phyloP scores from a whole-genome alignment of 2,113 vertebrate species.

The Burhinus bistriatus region DNA sequence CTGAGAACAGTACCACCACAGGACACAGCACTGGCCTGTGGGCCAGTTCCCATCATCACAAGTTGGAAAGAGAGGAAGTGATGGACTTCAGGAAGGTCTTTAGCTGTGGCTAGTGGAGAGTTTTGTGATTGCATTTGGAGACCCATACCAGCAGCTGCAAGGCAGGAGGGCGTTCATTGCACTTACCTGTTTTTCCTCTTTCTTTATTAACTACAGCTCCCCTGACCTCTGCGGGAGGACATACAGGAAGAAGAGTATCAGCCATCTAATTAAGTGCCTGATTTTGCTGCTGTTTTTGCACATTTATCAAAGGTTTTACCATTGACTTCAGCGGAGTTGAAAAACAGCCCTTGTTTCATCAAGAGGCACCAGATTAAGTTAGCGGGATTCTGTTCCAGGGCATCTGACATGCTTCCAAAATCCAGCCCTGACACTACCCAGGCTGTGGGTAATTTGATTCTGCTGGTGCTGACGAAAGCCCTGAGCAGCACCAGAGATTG shows the following conservation, averaged over 20 bases:
- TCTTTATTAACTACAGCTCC: neutral
- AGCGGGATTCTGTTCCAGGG: neutral
- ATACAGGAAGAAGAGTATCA: neutral
- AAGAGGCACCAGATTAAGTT: neutral
- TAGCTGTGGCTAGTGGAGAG: neutral
- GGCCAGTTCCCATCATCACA: neutral
- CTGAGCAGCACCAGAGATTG: neutral
- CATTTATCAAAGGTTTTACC: neutral
- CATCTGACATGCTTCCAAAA: slow-evolving; percentile 2
- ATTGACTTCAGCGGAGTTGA: neutral
- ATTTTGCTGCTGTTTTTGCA: neutral
- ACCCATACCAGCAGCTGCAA: neutral
- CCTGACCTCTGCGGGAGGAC: neutral
- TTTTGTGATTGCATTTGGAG: neutral
- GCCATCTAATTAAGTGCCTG: neutral
- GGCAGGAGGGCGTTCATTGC: neutral
- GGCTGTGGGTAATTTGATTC: neutral
- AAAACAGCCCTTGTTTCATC: neutral
- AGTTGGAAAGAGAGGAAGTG: neutral
- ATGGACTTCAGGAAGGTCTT: neutral
- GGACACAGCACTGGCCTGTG: rapidly evolving
- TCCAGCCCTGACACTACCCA: neutral
- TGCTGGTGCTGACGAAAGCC: neutral
- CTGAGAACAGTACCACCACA: neutral
- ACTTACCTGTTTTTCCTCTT: neutral